phyloP scores from a whole-genome alignment of 2,113 vertebrate species.

The Hemiscyllium ocellatum region DNA sequence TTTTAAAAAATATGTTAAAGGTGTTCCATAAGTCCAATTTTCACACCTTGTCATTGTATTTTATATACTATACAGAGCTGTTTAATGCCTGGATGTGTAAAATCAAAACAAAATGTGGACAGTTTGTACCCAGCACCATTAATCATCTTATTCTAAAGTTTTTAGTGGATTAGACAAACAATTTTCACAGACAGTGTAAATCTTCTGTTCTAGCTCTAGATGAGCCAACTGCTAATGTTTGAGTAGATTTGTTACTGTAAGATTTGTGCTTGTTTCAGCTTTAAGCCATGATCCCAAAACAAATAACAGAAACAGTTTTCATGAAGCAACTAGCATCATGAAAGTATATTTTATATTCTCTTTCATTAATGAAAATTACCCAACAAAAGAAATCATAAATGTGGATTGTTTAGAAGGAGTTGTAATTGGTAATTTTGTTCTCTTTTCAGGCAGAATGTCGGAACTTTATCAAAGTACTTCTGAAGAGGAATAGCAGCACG shows the following conservation, averaged over 20 bases:
- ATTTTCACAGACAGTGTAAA: background rate
- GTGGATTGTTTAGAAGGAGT: background rate
- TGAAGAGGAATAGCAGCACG: slow-evolving; percentile 67
- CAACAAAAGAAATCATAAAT: background rate
- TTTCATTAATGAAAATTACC: too few relatives aligned
- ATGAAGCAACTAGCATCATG: background rate
- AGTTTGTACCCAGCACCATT: background rate
- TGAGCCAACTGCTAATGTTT: background rate
- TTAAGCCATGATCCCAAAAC: background rate
- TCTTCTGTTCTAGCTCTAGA: background rate
- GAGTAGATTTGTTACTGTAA: background rate
- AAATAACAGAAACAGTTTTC: background rate
- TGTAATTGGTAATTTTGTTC: slow-evolving; percentile 4
- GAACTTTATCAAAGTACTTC: slow-evolving; percentile 90
- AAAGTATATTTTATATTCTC: too few relatives aligned
- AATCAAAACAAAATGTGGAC: background rate
- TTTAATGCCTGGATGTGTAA: background rate
- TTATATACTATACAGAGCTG: background rate
- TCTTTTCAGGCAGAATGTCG: slow-evolving; percentile 78
- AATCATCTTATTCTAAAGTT: background rate
- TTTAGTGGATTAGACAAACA: too few relatives aligned
- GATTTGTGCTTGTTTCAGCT: background rate
- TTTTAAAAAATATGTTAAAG: background rate
- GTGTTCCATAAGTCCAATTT: background rate
- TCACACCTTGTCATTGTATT: background rate